phyloP scores from a whole-genome alignment of 2,888 invertebrate species.

The Julus scanicus region DNA sequence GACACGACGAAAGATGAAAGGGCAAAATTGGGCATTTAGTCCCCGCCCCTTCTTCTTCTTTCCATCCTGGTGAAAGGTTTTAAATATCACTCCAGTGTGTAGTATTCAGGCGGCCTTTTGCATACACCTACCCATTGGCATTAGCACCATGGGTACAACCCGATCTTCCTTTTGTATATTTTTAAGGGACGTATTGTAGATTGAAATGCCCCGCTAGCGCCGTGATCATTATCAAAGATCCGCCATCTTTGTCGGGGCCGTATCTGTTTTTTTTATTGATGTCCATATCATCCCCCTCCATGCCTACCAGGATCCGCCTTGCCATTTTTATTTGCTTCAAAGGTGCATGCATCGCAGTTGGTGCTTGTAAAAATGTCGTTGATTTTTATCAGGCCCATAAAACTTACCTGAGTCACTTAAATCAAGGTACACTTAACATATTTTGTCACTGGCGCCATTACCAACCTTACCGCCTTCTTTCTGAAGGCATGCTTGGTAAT shows the following conservation, averaged over 20 bases:
- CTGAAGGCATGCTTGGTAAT: background rate
- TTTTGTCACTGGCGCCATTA: constrained; percentile 22
- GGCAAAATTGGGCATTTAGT: constrained; percentile 20
- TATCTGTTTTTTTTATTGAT: constrained; percentile 32
- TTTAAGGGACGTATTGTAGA: constrained; percentile 1
- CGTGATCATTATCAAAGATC: constrained; percentile 50
- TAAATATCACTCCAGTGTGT: constrained; percentile 38
- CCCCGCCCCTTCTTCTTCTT: background rate
- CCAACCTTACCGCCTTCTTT: background rate
- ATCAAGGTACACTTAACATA: constrained; percentile 9
- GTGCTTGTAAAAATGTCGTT: constrained; percentile 32
- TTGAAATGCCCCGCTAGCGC: constrained; percentile 18
- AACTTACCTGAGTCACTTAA: constrained; percentile 30
- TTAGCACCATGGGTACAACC: background rate
- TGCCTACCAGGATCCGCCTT: constrained; percentile 20
- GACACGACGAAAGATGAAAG: constrained; percentile 27
- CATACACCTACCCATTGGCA: constrained; percentile 32
- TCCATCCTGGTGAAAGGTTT: constrained; percentile 28
- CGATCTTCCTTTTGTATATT: constrained; percentile 30
- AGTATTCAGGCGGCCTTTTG: background rate
- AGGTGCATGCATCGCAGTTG: constrained; percentile 10
- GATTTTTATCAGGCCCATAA: constrained; percentile 41
- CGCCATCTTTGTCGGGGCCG: constrained; percentile 44
- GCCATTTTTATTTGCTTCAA: background rate
- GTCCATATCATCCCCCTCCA: constrained; percentile 23